Evolutionary conservation across 2,113 vertebrate species (phyloP), one percentile per base, ranked within the genome.

Genomic region (Nothobranchius kuhntae): DNA sequence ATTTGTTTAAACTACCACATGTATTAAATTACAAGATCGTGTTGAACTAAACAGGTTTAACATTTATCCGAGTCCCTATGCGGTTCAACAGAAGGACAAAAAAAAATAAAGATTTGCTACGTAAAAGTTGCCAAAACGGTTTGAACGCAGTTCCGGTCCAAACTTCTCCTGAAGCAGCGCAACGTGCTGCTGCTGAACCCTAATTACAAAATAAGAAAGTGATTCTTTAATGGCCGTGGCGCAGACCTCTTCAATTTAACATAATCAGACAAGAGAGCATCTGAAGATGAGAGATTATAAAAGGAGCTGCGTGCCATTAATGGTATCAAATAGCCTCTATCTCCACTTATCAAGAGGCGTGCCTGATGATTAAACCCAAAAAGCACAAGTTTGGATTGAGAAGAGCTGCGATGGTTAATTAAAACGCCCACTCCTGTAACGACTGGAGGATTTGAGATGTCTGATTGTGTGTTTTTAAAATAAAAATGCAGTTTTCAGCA

Each of bases 231-330:
- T 89, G 84, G 86, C 79, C 56, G 68, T 73, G 77, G 89, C 71
- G 77, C 69, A 67, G 84, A 74, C 80, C 89, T 91, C 92, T 90
- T 91, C 86, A 91, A 85, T 89, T 91, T 85, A 54, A 65, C 78
- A 75, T 85, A 92, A 92, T 91, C 91, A 89, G 83, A 84, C 56
- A 42, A 85, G 80, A 86, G 82, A 74, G 83, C 44, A 83, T 82
- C 85, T 86, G 24, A 53, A 88, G 89, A 92, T 91, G 82, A 90
- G 85, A 88, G 88, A 91, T 91, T 84, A 90, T 88, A 86, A 90
- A 87, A 87, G 80, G 74, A 81, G 76, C 83, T 57, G 75, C 55
- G 70, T 73, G 79, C 73, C 44, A 89, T 85, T 80, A 72, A 85
- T 76, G 83, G 84, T 78, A 90, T 92, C 89, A 89, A 86, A 87